Conservation (phyloP, 2,888 invertebrate genomes). For the Cephus sareptanus region DNA sequence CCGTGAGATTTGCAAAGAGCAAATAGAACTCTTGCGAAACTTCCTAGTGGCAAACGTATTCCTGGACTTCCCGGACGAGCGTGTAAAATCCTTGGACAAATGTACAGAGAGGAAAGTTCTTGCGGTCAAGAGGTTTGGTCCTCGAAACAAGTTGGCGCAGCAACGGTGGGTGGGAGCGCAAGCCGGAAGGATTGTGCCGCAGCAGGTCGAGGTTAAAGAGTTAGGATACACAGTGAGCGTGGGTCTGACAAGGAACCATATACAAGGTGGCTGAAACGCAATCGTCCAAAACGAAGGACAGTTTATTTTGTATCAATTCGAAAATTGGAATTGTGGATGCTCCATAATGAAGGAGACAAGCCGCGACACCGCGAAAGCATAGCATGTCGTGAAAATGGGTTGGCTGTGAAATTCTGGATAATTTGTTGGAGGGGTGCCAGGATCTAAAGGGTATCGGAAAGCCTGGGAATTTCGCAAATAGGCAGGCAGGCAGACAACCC, state of each 20-base stretch:
- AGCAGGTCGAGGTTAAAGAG: neutral
- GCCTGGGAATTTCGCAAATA: neutral
- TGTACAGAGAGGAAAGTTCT: neutral
- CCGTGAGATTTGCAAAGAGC: neutral
- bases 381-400: slow-evolving; percentile 32
- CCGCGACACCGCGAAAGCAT: slow-evolving; percentile 4
- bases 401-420: slow-evolving; percentile 36
- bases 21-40: neutral
- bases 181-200: neutral
- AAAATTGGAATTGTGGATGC: slow-evolving; percentile 3
- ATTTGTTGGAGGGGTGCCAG: slow-evolving; percentile 48
- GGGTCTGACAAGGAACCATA: neutral
- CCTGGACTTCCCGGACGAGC: neutral
- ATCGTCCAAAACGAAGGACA: neutral
- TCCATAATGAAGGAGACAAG: slow-evolving; percentile 19
- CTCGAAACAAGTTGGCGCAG: neutral
- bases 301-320: neutral
- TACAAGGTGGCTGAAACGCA: neutral
- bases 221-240: neutral
- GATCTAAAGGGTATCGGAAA: slow-evolving; percentile 31
- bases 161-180: neutral
- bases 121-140: neutral
- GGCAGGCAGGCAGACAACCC: neutral
- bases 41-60: neutral
- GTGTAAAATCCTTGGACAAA: neutral